Base-by-base conservation (phyloP, 2,888 invertebrate species). In the Vesta saturnalis region DNA sequence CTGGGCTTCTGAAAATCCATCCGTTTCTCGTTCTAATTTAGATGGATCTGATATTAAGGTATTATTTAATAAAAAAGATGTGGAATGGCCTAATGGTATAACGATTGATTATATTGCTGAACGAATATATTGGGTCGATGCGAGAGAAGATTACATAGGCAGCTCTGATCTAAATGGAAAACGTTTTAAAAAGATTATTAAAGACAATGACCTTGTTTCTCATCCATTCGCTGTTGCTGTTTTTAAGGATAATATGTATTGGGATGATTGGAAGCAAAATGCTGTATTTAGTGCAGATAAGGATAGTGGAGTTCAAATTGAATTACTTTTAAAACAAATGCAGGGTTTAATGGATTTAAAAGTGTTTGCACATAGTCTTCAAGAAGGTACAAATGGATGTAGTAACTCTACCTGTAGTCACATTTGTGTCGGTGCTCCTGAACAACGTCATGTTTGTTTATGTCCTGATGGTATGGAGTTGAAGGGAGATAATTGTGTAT, bases 201-300 rank as follows among this genome's bases (percentile, higher is more conserved):
- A 79, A 70, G 87, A 90, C 64, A 88, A 89, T 64, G 88, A 89
- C 0, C 87, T 89, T 54, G 90, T 93, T 0, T 88, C 91, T 0
- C 95, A 95, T 86, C 95, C 95, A 3, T 96, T 95, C 79, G 92
- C 94, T 0, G 91, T 96, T 0, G 94, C 92, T 0, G 91, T 96
- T 0, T 91, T 93, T 78, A 96, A 96, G 83, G 92, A 93, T 77
- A 88, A 89, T 74, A 89, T 96, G 87, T 95, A 92, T 78, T 96
- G 95, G 95, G 93, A 95, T 77, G 96, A 96, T 81, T 95, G 94
- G 94, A 92, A 91, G 75, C 89, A 89, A 57, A 91, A 92, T 67
- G 89, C 91, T 21, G 91, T 95, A 63, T 93, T 93, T 78, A 87
- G 90, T 3, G 92, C 93, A 0, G 93, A 94, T 77, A 95, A 95